phyloP scores from a whole-genome alignment of 2,888 invertebrate genomes.

The Phyllotreta cruciferae region DNA sequence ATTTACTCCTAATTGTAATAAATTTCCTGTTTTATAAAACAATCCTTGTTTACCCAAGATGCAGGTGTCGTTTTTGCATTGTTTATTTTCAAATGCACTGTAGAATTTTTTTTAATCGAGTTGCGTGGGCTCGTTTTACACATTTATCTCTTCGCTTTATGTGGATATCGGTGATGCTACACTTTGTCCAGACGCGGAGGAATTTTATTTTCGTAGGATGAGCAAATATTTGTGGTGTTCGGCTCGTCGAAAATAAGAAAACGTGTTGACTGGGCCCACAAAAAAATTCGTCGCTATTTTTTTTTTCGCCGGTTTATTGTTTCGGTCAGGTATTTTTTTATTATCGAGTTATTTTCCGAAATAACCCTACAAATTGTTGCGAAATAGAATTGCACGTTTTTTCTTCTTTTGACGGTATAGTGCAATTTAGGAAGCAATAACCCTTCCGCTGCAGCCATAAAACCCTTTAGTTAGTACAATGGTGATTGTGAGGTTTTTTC shows the following conservation, averaged over 20 bases:
- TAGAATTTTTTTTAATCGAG: too few relatives aligned
- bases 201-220: constrained; percentile 35
- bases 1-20: too few relatives aligned
- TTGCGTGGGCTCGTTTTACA: constrained; percentile 2
- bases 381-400: constrained; percentile 20
- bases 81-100: too few relatives aligned
- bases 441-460: constrained; percentile 9
- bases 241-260: constrained; percentile 9
- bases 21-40: not conserved
- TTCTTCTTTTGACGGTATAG: constrained; percentile 1
- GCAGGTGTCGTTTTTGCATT: too few relatives aligned
- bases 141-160: constrained; percentile 15
- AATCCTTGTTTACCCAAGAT: not conserved
- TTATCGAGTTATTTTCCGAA: not conserved
- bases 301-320: not conserved
- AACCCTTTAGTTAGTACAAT: constrained; percentile 19
- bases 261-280: constrained; percentile 15
- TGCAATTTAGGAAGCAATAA: too few relatives aligned
- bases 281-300: constrained; percentile 16
- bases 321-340: too few relatives aligned
- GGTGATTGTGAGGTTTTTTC: constrained; percentile 23
- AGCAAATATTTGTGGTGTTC: constrained; percentile 26
- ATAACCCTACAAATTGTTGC: constrained; percentile 21
- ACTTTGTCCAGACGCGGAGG: constrained; percentile 39
- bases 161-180: constrained; percentile 31